A percentile compares a stretch with the other conserved stretches of the same genome.
Conservation (phyloP, 2,888 invertebrate species). For the Volucella bombylans region DNA sequence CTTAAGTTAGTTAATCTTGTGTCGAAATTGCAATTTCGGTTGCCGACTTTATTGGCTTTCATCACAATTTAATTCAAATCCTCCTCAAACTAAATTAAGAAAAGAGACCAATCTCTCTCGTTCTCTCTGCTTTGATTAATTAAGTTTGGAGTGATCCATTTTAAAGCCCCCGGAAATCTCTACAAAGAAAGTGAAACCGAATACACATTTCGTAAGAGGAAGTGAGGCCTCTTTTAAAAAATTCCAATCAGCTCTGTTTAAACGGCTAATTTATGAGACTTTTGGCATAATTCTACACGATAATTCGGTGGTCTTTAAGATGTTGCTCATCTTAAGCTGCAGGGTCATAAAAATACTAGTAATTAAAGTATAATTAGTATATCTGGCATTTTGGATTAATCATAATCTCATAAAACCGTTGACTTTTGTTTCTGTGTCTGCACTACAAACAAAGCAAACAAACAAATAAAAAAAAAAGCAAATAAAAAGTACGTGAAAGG, state of each 20-base stretch:
- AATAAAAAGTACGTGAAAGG: constrained; percentile 51
- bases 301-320: constrained; percentile 7
- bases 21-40: constrained; percentile 2
- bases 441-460: constrained; percentile 6
- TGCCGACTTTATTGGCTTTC: constrained; percentile 51
- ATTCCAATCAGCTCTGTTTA: constrained; percentile 54
- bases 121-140: constrained; percentile 35
- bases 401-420: constrained; percentile 32
- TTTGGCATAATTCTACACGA: constrained; percentile 40
- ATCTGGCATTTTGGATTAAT: constrained; percentile 33
- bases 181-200: constrained; percentile 54
- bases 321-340: constrained; percentile 18
- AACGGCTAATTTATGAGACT: constrained; percentile 39
- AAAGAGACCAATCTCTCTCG: background rate
- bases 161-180: constrained; percentile 40
- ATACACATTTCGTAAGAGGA: constrained; percentile 40
- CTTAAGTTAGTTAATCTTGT: constrained; percentile 33
- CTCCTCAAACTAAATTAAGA: too few species aligned
- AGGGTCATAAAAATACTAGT: constrained; percentile 38
- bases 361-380: constrained; percentile 68
- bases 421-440: constrained; percentile 12
- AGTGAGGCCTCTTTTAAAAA: constrained; percentile 35
- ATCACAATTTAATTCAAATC: background rate
- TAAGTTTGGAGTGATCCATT: constrained; percentile 1
- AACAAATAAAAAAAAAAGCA: constrained; percentile 10